These are phyloP conservation scores for Piliocolobus tephrosceles DNA, from an alignment of 2,113 vertebrate genomes.

Conservation along the genomic window DNA sequence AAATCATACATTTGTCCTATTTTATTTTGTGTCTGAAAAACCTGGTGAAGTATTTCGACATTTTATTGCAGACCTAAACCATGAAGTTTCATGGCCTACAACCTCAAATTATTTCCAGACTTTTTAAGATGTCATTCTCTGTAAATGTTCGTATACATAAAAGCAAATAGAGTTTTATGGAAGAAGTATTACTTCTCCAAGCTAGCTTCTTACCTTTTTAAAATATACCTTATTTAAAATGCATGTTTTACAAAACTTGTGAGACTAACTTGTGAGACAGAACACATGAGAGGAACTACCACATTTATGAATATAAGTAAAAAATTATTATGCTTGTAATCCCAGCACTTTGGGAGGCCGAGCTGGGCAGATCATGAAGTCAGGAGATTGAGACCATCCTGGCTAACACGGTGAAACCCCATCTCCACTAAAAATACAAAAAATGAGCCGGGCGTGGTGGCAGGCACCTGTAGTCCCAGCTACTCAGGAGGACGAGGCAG, in stretches of 20 bases:
- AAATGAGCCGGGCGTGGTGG: too few relatives aligned
- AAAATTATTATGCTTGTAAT: neutral
- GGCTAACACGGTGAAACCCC: too few relatives aligned
- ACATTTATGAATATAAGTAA: neutral
- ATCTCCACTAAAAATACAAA: too few relatives aligned
- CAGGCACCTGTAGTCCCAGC: too few relatives aligned
- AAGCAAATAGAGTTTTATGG: conserved; percentile 58
- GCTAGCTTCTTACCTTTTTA: neutral
- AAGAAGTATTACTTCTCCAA: conserved; percentile 47
- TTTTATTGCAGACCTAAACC: conserved; percentile 63
- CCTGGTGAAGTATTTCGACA: conserved; percentile 53
- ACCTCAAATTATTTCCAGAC: conserved; percentile 70
- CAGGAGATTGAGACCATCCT: too few relatives aligned
- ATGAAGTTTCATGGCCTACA: conserved; percentile 51
- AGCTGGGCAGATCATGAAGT: too few relatives aligned
- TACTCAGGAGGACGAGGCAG: too few relatives aligned
- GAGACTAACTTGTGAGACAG: neutral
- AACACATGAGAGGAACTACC: neutral
- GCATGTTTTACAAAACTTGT: neutral
- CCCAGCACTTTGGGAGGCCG: too few relatives aligned
- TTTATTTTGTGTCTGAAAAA: conserved; percentile 75
- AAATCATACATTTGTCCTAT: conserved; percentile 38
- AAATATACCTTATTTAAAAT: neutral
- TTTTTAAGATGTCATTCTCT: conserved; percentile 64
- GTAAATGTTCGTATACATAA: conserved; percentile 54